Conservation (phyloP, 1,140 invertebrate species). For the Drosophila pruinosa region DNA sequence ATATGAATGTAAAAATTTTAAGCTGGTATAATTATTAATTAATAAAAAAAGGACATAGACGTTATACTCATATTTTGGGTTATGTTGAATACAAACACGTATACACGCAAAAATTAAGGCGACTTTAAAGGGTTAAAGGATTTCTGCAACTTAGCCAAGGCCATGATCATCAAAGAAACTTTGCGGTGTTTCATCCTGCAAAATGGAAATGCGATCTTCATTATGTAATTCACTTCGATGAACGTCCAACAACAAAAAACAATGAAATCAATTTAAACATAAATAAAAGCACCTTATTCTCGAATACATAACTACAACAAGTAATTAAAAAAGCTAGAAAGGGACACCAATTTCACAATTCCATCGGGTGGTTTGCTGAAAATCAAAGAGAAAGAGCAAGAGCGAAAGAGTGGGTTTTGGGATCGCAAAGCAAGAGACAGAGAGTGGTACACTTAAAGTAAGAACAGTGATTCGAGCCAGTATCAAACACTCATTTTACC, state of each 20-base stretch:
- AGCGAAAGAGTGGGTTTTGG: neutral
- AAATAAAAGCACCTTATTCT: neutral
- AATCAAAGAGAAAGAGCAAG: neutral
- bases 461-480: constrained; percentile 33
- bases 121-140: constrained; percentile 55
- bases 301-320: neutral
- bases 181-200: constrained; percentile 98
- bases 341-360: constrained; percentile 9
- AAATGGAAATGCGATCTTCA: constrained; percentile 84
- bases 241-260: constrained; percentile 21
- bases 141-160: constrained; percentile 88
- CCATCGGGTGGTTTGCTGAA: constrained; percentile 4
- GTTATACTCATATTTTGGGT: constrained; percentile 44
- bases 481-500: constrained; percentile 42
- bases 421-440: constrained; percentile 13
- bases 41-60: constrained; percentile 44
- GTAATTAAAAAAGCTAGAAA: neutral
- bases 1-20: constrained; percentile 15
- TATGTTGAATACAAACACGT: constrained; percentile 55
- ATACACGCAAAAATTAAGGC: constrained; percentile 71
- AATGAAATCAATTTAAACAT: constrained; percentile 2
- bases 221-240: constrained; percentile 41
- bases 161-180: constrained; percentile 99
- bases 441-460: constrained; percentile 21
- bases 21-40: constrained; percentile 36